Conservation (phyloP, 2,797 vertebrate genomes). For the Halcyon leucocephala region DNA sequence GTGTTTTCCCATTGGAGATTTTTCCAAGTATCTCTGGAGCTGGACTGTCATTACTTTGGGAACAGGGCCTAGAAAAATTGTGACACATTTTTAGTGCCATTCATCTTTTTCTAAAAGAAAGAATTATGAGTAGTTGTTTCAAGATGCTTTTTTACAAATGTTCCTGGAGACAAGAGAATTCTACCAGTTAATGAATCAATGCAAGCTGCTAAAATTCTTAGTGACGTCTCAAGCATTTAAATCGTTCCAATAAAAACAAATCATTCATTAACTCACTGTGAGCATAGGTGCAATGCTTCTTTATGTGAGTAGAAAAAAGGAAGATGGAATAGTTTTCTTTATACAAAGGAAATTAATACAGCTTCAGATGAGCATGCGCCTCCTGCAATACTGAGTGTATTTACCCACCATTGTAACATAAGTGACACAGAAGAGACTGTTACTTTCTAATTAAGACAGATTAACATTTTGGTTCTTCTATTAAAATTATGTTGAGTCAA, state of each 20-base stretch:
- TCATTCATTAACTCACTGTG: background rate
- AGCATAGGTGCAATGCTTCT: background rate
- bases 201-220: background rate
- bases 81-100: background rate
- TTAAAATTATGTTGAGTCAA: background rate
- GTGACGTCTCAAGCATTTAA: background rate
- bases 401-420: background rate
- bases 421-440: background rate
- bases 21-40: background rate
- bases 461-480: background rate
- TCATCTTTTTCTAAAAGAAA: background rate
- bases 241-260: background rate
- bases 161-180: background rate
- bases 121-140: background rate
- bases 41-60: background rate
- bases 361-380: background rate
- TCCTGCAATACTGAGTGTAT: background rate
- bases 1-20: background rate
- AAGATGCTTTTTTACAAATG: background rate
- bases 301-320: background rate
- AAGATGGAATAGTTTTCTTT: background rate
- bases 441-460: background rate
- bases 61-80: background rate
- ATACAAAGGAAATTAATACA: background rate
- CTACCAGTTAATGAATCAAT: background rate